These are phyloP conservation scores for Parus major DNA, from an alignment of 2,113 vertebrate species.

Conservation along the genomic window DNA sequence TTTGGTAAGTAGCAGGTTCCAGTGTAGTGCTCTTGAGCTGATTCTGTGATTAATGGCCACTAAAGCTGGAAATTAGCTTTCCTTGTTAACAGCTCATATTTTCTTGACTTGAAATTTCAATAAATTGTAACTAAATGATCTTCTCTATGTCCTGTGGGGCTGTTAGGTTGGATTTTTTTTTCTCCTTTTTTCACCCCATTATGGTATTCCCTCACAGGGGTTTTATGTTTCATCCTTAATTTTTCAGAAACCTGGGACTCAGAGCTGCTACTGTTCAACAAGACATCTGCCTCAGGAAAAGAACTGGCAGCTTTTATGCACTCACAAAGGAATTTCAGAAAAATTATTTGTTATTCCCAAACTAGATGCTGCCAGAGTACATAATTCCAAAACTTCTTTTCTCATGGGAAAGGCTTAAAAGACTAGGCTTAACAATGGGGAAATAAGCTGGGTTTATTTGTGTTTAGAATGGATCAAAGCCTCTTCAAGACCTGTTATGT, in stretches of 20 bases:
- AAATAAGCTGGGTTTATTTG: conserved; percentile 31
- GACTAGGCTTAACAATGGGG: background rate
- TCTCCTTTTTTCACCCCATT: background rate
- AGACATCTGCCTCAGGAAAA: conserved; percentile 45
- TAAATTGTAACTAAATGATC: background rate
- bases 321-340: conserved; percentile 33
- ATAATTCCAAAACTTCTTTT: conserved; percentile 7
- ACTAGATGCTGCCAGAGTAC: background rate
- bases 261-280: background rate
- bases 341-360: conserved; percentile 29
- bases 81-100: background rate
- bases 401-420: background rate
- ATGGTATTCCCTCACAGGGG: background rate
- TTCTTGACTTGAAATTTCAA: background rate
- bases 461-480: background rate
- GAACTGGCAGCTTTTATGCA: conserved; percentile 26
- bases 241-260: background rate
- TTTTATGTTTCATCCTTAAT: conserved; percentile 11
- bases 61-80: background rate
- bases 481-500: background rate
- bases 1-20: background rate
- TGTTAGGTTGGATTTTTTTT: background rate
- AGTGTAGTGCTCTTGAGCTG: background rate
- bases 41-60: background rate
- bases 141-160: background rate